phyloP scores from a whole-genome alignment of 92 coral and sea anemone species.

The Epizoanthus rinbou region DNA sequence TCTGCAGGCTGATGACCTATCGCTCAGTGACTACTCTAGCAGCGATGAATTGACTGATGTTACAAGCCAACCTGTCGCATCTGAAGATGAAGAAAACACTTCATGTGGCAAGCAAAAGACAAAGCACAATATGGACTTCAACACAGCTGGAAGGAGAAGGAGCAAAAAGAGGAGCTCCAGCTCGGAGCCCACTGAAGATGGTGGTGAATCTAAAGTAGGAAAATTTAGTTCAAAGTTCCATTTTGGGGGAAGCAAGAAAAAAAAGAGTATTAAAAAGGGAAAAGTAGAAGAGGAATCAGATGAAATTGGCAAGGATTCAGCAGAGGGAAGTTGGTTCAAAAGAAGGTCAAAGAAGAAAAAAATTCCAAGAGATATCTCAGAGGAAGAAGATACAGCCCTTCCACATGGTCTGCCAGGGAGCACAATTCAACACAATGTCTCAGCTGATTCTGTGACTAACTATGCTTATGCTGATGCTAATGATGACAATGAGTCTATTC shows the following conservation, averaged over 20 bases:
- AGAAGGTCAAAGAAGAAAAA: slow-evolving; percentile 45
- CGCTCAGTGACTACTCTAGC: slow-evolving; percentile 44
- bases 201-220: slow-evolving; percentile 12
- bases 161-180: slow-evolving; percentile 52
- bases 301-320: neutral
- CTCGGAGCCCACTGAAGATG: slow-evolving; percentile 59
- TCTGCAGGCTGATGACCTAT: slow-evolving; percentile 50
- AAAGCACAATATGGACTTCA: slow-evolving; percentile 18
- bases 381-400: slow-evolving; percentile 9
- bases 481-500: too few species aligned
- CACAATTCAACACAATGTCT: neutral
- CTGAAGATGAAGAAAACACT: slow-evolving; percentile 79
- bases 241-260: slow-evolving; percentile 39
- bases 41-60: slow-evolving; percentile 92
- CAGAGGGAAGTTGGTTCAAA: neutral
- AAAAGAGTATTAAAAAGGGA: slow-evolving; percentile 51
- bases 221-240: slow-evolving; percentile 6
- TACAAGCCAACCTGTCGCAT: slow-evolving; percentile 55
- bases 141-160: slow-evolving; percentile 15
- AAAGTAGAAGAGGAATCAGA: slow-evolving; percentile 30
- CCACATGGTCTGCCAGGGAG: neutral
- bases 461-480: neutral
- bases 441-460: neutral
- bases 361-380: slow-evolving; percentile 13
- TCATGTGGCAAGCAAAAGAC: slow-evolving; percentile 33